A percentile compares a stretch with the other conserved stretches of the same genome.
Evolutionary conservation across 2,888 invertebrate genomes (phyloP).

Genomic region (Leistus spinibarbis): DNA sequence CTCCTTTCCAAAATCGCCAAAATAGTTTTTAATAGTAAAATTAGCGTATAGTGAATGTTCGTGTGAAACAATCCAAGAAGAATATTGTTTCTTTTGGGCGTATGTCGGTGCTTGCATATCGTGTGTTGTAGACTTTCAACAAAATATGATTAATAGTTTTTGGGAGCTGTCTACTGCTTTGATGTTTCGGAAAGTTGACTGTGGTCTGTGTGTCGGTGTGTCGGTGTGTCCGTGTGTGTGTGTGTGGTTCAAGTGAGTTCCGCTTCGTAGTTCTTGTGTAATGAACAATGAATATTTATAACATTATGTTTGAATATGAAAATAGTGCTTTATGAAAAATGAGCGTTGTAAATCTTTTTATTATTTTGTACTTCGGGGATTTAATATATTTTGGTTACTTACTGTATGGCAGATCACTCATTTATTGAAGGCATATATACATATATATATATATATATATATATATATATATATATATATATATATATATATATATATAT

Average conservation of each 20-base stretch:
- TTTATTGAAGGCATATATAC: no score
- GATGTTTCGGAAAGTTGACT: not conserved
- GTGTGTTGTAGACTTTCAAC: not conserved
- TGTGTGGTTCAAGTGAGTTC: not conserved
- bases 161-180: not conserved
- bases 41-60: no score
- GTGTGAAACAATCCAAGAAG: no score
- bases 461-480: no score
- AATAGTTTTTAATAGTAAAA: no score
- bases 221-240: no score
- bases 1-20: no score
- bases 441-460: no score
- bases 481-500: no score
- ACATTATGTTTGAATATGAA: conserved; percentile 10
- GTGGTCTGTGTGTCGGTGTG: no score
- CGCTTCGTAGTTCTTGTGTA: not conserved
- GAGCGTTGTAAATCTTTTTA: not conserved
- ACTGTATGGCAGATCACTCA: no score
- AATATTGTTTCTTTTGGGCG: not conserved
- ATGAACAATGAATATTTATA: conserved; percentile 11
- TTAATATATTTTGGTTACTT: conserved; percentile 1
- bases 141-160: not conserved
- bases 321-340: conserved; percentile 19
- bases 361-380: not conserved
- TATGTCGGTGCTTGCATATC: not conserved